Evolutionary conservation across 2,888 invertebrate species (phyloP), one percentile per base, ranked within the genome.

Genomic region (Carabus problematicus): DNA sequence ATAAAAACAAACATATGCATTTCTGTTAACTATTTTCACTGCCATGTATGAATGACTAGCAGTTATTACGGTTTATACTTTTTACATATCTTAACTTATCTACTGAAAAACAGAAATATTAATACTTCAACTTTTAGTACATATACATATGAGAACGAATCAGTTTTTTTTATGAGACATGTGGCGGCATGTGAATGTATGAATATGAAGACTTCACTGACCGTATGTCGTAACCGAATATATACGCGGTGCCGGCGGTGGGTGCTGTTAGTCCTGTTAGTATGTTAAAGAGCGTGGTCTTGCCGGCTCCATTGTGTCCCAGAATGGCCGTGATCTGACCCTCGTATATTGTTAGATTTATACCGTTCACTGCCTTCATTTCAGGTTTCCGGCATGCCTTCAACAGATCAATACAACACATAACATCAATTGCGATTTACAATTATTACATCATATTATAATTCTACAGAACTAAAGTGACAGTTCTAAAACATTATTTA

Each of bases 241-340:
- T 88, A 73, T 89, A 88, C 0, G 91, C 91, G 0, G 90, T 90
- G 0, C 92, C 92, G 71, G 88, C 85, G 0, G 90, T 88, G 0
- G 92, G 91, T 1, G 89, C 83, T 0, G 91, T 91, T n/a, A 92
- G 79, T 0, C 95, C 94, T 1, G 93, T 93, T 14, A 95, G 81
- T 73, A 95, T 93, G 75, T 94, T 94, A 78, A 95, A 91, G 8
- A 94, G 83, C 0, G 94, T 94, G 0, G 93, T 93, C 81, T 95
- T 94, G 4, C 94, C 94, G 43, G 94, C 94, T 0, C 94, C 94
- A 76, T 94, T 94, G 76, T 94, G 94, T 0, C 94, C 94, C 70
- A 94, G 82, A 18, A 94, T 89, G 0, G 93, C 93, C 0, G 94
- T 94, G 71, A 94, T 94, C 80, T 94, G 93, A 0, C 88, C 93